Base-by-base conservation (phyloP, 2,113 vertebrate species). In the Microtus ochrogaster region DNA sequence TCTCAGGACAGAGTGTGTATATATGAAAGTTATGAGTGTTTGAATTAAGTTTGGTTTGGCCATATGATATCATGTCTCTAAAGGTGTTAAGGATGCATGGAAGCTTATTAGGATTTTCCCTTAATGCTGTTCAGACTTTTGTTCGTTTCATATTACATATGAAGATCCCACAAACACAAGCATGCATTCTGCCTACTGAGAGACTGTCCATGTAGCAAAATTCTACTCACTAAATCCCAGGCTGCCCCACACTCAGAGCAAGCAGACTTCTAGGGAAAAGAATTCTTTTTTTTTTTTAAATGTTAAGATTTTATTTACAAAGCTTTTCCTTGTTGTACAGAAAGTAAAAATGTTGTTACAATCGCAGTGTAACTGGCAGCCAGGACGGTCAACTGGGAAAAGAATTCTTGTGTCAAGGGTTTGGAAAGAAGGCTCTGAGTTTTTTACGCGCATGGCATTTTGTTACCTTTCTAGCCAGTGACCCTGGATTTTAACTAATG, bases 401-500 rank as follows among this genome's bases (percentile, higher is more conserved):
- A 90, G 30, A 49, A 93, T 90, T 94, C 86, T 66, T 83, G 70
- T 72, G 89, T 93, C 95, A 70, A 92, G 92, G 61, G 61, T 88
- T 93, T 95, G 74, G 72, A 84, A 91, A 90, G 90, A 95, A 65
- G 77, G 47, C 52, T 96, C 28, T 10, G 74, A 44, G 92, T 94
- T 90, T 95, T 96, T 72, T 92, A 90, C 89, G 88, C 85, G 65
- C 44, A 9, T 94, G 93, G 93, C 89, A 97, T 94, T 94, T 3
- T 4, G 81, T 93, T 96, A 93, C 90, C 95, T 97, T 96, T 96
- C 95, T 89, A 95, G 96, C 94, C 94, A 92, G 94, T 96, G 95
- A 97, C 97, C 93, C 93, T 97, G 90, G 94, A 72, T 97, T 96
- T 96, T 91, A 94, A 94, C 94, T 97, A 98, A 98, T 96, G 94